phyloP scores from a whole-genome alignment of 2,797 vertebrate genomes.

The Pempheris klunzingeri region DNA sequence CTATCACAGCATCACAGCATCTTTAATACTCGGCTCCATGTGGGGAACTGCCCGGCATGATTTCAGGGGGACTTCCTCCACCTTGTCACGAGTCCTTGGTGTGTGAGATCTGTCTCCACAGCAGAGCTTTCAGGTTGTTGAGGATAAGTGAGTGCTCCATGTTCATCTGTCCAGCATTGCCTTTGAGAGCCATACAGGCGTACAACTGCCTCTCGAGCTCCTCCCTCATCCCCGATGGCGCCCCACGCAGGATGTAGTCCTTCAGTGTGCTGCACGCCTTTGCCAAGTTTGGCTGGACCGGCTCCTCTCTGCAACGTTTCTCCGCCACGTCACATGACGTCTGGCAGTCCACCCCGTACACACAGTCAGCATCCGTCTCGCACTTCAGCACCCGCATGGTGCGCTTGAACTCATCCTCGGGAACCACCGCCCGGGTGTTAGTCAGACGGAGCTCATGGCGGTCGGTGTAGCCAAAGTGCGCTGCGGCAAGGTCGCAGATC shows the following conservation, averaged over 20 bases:
- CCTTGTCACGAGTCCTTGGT: slow-evolving; percentile 93
- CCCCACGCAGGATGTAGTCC: slow-evolving; percentile 95
- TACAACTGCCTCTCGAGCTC: slow-evolving; percentile 97
- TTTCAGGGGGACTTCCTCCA: not conserved
- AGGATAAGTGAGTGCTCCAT: slow-evolving; percentile 99
- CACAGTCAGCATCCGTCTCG: slow-evolving; percentile 91
- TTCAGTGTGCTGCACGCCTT: slow-evolving; percentile 95
- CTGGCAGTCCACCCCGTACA: slow-evolving; percentile 92
- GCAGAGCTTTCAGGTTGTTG: slow-evolving; percentile 97
- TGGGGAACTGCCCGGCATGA: slow-evolving; percentile 4
- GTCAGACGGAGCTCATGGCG: slow-evolving; percentile 88
- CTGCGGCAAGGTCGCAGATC: slow-evolving; percentile 94
- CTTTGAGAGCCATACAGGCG: slow-evolving; percentile 94
- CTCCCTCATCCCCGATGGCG: slow-evolving; percentile 90
- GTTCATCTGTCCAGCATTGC: slow-evolving; percentile 95
- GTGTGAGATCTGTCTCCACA: slow-evolving; percentile 99
- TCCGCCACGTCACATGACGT: slow-evolving; percentile 91
- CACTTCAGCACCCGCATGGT: slow-evolving; percentile 91
- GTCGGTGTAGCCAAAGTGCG: slow-evolving; percentile 83
- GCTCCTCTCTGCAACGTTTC: slow-evolving; percentile 91
- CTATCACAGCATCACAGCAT: slow-evolving; percentile 66
- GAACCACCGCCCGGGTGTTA: slow-evolving; percentile 90
- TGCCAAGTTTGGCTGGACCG: slow-evolving; percentile 94
- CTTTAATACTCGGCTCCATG: slow-evolving; percentile 11
- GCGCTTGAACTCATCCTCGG: slow-evolving; percentile 91